Evolutionary conservation across 2,113 vertebrate species (phyloP).

Genomic region (Cynoglossus semilaevis): DNA sequence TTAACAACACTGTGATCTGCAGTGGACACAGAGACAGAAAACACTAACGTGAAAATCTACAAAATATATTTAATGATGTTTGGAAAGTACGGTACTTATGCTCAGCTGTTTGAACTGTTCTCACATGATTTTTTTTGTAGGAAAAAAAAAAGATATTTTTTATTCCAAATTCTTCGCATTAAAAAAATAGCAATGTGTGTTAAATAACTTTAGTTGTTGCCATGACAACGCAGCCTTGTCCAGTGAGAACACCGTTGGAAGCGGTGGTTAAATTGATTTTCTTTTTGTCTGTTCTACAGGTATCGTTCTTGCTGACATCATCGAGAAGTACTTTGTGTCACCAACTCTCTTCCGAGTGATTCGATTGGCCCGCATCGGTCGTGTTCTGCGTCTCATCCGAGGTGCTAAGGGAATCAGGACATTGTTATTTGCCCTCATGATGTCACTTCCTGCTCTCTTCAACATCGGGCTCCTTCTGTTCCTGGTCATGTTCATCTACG

Average conservation of each 20-base stretch:
- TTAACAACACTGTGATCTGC: no score
- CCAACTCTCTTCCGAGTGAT: conserved; percentile 96
- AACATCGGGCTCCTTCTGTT: conserved; percentile 96
- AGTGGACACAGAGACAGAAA: not conserved
- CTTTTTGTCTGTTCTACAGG: conserved; percentile 70
- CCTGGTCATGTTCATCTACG: conserved; percentile 98
- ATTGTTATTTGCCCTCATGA: conserved; percentile 96
- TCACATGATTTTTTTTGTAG: no score
- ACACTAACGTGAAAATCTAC: not conserved
- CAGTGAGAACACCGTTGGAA: no score
- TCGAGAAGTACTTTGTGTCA: conserved; percentile 98
- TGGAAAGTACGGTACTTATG: no score
- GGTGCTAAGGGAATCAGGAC: conserved; percentile 97
- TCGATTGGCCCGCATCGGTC: conserved; percentile 91
- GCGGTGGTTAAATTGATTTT: not conserved
- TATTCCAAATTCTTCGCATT: no score
- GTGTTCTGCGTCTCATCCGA: conserved; percentile 91
- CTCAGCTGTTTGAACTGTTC: no score
- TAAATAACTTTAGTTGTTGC: no score
- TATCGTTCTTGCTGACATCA: conserved; percentile 95
- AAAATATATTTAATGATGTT: no score
- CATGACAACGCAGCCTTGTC: no score
- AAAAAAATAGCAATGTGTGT: no score
- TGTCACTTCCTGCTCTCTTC: conserved; percentile 95
- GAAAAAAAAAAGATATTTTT: no score